Conservation (phyloP, 2,113 vertebrate species). For the Pterocles burchelli region DNA sequence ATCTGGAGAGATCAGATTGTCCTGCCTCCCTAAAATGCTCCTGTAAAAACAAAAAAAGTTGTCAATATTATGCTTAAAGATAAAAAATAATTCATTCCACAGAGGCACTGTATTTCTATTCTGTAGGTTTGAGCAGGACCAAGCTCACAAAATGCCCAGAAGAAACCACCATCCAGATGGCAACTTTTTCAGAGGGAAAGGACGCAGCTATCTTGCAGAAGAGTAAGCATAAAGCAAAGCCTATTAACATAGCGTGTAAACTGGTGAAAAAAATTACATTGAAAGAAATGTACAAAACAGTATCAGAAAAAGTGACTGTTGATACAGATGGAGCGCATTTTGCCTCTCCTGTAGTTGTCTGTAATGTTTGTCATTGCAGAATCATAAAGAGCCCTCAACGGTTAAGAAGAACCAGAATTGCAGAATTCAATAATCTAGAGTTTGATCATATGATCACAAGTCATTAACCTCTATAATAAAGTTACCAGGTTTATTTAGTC, state of each 20-base stretch:
- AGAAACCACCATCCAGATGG: conserved; percentile 13
- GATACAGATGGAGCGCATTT: neutral
- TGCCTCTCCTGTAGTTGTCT: neutral
- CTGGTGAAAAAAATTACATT: neutral
- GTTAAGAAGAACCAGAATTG: neutral
- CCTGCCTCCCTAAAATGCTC: neutral
- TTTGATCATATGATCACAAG: neutral
- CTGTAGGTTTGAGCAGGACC: conserved; percentile 39
- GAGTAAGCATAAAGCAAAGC: conserved; percentile 71
- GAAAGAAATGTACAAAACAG: neutral
- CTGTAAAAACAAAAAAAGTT: neutral
- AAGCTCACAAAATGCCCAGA: conserved; percentile 64
- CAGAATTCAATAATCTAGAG: neutral
- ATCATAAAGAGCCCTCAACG: neutral
- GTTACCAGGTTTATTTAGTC: neutral
- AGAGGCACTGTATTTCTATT: neutral
- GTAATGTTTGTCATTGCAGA: neutral
- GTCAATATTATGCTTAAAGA: neutral
- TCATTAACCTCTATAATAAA: neutral
- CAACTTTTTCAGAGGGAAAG: conserved; percentile 28
- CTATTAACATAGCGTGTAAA: neutral
- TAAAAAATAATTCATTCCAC: neutral
- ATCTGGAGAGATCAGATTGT: neutral
- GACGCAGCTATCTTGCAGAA: conserved; percentile 54
- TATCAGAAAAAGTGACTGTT: neutral